These are phyloP conservation scores for Microtus ochrogaster DNA, from an alignment of 2,113 vertebrate species.

Conservation along the genomic window DNA sequence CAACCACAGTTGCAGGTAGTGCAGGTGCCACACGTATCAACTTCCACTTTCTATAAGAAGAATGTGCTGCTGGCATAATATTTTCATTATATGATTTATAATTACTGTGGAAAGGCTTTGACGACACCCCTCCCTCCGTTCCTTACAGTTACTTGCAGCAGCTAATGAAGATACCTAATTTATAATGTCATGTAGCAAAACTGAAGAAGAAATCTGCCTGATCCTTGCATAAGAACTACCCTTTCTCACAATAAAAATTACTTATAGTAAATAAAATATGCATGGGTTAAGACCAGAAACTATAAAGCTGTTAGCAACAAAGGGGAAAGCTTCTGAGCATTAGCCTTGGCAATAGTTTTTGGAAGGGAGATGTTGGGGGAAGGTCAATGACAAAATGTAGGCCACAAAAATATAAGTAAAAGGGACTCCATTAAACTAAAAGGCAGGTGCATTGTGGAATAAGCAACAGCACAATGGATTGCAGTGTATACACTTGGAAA, in stretches of 20 bases:
- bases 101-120: not conserved
- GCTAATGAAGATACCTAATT: no score
- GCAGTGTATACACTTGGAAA: not conserved
- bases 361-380: not conserved
- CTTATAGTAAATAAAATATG: no score
- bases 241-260: no score
- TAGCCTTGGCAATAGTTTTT: not conserved
- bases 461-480: no score
- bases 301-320: not conserved
- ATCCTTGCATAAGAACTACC: not conserved
- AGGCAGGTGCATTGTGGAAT: no score
- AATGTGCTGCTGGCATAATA: no score
- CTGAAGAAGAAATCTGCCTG: not conserved
- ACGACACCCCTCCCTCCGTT: not conserved
- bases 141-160: not conserved
- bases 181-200: not conserved
- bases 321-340: no score
- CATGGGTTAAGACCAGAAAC: not conserved
- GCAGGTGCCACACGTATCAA: not conserved
- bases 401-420: not conserved
- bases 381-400: not conserved
- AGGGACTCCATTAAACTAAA: not conserved
- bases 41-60: not conserved
- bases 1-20: no score
- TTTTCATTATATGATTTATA: not conserved